Conservation (phyloP, 2,888 invertebrate genomes). For the Caenorhabditis sinica region DNA sequence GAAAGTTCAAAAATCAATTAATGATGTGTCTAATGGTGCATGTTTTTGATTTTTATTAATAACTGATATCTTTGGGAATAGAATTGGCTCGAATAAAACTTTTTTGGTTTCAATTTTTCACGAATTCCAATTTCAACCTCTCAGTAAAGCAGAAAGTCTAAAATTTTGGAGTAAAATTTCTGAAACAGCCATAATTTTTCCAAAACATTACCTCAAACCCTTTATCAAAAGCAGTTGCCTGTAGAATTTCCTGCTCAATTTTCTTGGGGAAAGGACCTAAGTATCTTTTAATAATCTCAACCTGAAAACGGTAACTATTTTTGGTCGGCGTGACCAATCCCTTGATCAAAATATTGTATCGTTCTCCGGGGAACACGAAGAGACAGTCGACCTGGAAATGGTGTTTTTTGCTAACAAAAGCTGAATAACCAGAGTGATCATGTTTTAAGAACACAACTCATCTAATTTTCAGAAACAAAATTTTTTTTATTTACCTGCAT, state of each 20-base stretch:
- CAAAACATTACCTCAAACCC: slow-evolving; percentile 72
- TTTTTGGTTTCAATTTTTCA: no score
- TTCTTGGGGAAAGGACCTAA: slow-evolving; percentile 60
- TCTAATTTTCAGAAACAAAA: background rate
- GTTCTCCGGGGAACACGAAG: slow-evolving; percentile 81
- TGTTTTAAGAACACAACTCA: no score
- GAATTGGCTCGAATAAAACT: no score
- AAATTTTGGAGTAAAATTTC: background rate
- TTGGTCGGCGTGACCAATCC: slow-evolving; percentile 71
- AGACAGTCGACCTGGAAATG: slow-evolving; percentile 70
- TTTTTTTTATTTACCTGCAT: slow-evolving; percentile 49
- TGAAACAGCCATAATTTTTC: background rate
- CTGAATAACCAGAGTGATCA: no score
- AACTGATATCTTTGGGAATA: no score
- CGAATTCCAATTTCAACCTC: no score
- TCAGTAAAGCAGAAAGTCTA: background rate
- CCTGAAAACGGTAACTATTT: slow-evolving; percentile 69
- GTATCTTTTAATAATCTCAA: slow-evolving; percentile 67
- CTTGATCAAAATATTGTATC: slow-evolving; percentile 80
- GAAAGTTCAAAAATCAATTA: no score
- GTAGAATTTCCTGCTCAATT: slow-evolving; percentile 66
- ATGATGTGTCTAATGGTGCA: no score
- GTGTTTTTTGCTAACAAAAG: no score
- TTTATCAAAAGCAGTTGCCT: slow-evolving; percentile 59
- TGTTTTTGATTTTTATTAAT: no score